Conservation (phyloP, 2,888 invertebrate species). For the Cataglyphis albicans region DNA sequence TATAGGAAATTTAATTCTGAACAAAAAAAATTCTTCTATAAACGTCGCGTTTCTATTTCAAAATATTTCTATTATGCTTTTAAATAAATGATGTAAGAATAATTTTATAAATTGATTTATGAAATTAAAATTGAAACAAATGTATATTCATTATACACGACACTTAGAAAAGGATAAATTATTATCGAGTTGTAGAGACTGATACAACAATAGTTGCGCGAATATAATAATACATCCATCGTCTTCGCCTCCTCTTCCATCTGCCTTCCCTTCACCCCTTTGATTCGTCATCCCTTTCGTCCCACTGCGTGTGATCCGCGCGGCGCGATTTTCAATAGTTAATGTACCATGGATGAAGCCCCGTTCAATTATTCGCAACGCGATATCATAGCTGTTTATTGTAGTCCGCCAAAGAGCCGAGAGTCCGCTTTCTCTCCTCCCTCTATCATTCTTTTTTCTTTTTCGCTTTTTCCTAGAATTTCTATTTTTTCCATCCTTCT, state of each 20-base stretch:
- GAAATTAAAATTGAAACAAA: neutral
- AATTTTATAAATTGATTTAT: neutral
- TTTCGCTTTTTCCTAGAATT: constrained; percentile 45
- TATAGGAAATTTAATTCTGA: too few species aligned
- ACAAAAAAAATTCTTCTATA: too few species aligned
- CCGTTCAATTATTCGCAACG: constrained; percentile 84
- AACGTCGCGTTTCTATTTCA: too few species aligned
- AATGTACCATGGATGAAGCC: constrained; percentile 79
- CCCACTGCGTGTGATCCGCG: constrained; percentile 52
- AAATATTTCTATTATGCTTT: neutral
- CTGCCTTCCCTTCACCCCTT: constrained; percentile 55
- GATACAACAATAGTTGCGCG: constrained; percentile 72
- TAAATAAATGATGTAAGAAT: neutral
- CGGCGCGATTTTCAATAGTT: constrained; percentile 79
- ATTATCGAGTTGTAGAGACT: too few species aligned
- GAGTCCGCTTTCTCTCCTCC: constrained; percentile 36
- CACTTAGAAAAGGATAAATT: too few species aligned
- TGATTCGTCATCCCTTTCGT: constrained; percentile 39
- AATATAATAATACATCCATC: constrained; percentile 43
- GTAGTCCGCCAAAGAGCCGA: constrained; percentile 77
- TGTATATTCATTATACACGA: neutral
- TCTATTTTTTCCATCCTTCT: constrained; percentile 22
- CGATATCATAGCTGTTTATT: constrained; percentile 83
- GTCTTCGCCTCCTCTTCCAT: constrained; percentile 57
- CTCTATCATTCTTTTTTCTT: constrained; percentile 42